phyloP scores from a whole-genome alignment of 1,140 invertebrate species.

The Lucilia cuprina region DNA sequence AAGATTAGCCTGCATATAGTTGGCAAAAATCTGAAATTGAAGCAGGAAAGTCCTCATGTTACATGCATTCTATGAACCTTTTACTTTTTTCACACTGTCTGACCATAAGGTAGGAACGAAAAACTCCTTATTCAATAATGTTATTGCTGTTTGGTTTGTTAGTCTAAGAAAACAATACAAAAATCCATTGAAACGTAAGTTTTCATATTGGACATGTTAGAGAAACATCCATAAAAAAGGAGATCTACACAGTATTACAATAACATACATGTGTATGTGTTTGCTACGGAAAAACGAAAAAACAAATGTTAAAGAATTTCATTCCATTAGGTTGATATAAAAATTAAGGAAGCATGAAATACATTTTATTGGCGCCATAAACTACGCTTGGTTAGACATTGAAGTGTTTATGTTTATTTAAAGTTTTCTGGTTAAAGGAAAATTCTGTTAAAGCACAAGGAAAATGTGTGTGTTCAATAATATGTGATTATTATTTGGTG shows the following conservation, averaged over 20 bases:
- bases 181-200: background rate
- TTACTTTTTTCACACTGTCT: too few species aligned
- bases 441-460: too few species aligned
- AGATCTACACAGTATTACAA: background rate
- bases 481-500: too few species aligned
- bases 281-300: background rate
- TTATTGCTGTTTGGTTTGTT: background rate
- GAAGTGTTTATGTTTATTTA: constrained; percentile 46
- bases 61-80: too few species aligned
- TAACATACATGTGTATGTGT: background rate
- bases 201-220: background rate
- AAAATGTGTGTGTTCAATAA: too few species aligned
- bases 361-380: constrained; percentile 63
- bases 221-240: background rate
- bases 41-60: too few species aligned
- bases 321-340: constrained; percentile 49
- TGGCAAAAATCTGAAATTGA: too few species aligned
- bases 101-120: too few species aligned
- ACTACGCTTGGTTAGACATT: constrained; percentile 62
- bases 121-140: too few species aligned
- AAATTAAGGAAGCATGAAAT: constrained; percentile 63
- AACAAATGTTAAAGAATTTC: constrained; percentile 28
- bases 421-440: background rate
- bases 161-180: background rate
- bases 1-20: too few species aligned